These are phyloP conservation scores for Caenorhabditis sp. DNA, from an alignment of 2,888 invertebrate species.

Conservation along the genomic window DNA sequence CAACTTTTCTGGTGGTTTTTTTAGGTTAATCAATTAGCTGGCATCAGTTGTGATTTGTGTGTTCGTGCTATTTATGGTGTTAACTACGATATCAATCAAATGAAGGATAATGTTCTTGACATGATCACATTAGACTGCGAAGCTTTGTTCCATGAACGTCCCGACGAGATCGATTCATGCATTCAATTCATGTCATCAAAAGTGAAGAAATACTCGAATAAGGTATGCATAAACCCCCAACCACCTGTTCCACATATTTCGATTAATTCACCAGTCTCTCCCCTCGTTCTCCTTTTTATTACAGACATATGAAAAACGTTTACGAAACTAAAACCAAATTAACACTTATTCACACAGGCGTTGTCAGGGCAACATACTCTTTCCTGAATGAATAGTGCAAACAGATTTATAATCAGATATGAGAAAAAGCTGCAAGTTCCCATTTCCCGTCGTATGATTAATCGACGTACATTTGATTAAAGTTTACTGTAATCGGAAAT, in stretches of 20 bases:
- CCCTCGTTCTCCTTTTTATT: neutral
- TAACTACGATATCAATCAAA: constrained; percentile 55
- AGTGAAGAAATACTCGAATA: constrained; percentile 50
- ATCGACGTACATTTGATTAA: neutral
- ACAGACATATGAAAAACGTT: neutral
- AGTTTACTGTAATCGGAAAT: neutral
- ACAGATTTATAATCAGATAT: constrained; percentile 1
- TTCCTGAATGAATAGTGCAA: constrained; percentile 23
- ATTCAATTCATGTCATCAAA: constrained; percentile 46
- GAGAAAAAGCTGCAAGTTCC: neutral
- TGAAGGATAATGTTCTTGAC: constrained; percentile 52
- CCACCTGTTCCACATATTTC: neutral
- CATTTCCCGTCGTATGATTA: neutral
- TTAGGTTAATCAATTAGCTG: constrained; percentile 50
- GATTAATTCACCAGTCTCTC: neutral
- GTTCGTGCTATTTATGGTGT: constrained; percentile 56
- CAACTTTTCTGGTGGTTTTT: constrained; percentile 4
- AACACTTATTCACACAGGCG: constrained; percentile 35
- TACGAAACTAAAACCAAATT: constrained; percentile 14
- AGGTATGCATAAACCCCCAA: constrained; percentile 34
- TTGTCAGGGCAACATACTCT: constrained; percentile 26
- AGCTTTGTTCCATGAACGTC: constrained; percentile 45
- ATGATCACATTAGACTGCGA: constrained; percentile 53
- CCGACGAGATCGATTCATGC: constrained; percentile 46
- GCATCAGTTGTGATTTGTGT: constrained; percentile 57